phyloP scores from a whole-genome alignment of 37 sponge, comb jelly and placozoan species.

The Axinella damicornis region DNA sequence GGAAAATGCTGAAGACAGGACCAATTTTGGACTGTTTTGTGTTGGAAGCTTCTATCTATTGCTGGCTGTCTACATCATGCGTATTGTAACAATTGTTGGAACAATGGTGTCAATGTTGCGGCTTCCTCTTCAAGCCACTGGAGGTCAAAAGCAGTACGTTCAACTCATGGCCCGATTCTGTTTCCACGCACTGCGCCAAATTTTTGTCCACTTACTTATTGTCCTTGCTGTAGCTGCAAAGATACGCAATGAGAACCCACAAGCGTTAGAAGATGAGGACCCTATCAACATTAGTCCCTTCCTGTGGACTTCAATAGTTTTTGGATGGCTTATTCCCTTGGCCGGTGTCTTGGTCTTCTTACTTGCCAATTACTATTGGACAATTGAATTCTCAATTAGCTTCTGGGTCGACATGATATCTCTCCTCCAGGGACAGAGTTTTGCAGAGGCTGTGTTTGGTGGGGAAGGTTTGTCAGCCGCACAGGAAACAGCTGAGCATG shows the following conservation, averaged over 20 bases:
- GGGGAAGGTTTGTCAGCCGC: neutral
- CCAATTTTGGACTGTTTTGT: constrained; percentile 21
- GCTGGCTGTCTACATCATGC: constrained; percentile 49
- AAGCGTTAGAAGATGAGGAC: no score
- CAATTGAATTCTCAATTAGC: constrained; percentile 47
- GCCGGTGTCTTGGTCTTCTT: constrained; percentile 40
- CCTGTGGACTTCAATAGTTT: constrained; percentile 8
- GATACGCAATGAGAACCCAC: constrained; percentile 48
- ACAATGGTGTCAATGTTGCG: constrained; percentile 19
- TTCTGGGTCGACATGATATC: constrained; percentile 62
- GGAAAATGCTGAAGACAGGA: neutral
- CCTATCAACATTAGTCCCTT: constrained; percentile 20
- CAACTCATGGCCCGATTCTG: constrained; percentile 35
- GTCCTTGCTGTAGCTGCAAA: constrained; percentile 42
- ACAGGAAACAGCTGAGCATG: neutral
- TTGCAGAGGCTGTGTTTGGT: constrained; percentile 57
- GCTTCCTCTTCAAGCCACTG: neutral
- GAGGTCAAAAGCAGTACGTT: neutral
- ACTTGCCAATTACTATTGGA: constrained; percentile 55
- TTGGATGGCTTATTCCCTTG: constrained; percentile 45
- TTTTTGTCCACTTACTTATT: constrained; percentile 28
- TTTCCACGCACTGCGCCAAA: constrained; percentile 26
- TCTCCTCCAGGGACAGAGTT: constrained; percentile 40
- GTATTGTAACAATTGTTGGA: constrained; percentile 16
- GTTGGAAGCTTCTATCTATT: constrained; percentile 54